phyloP scores from a whole-genome alignment of 2,888 invertebrate genomes.

The Aricia artaxerxes region DNA sequence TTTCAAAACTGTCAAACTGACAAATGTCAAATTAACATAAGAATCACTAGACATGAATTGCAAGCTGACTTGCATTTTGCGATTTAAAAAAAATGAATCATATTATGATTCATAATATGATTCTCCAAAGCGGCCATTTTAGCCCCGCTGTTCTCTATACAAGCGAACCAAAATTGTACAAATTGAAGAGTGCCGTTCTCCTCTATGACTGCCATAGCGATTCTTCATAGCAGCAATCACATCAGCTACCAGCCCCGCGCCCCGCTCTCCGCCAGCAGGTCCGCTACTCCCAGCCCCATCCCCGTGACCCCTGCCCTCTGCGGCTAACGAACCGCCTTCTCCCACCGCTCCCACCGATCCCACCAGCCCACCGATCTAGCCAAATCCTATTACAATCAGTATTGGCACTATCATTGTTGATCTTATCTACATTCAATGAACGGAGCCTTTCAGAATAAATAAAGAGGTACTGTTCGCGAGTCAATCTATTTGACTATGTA shows the following conservation, averaged over 20 bases:
- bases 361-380: background rate
- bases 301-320: background rate
- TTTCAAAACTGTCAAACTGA: too few species aligned
- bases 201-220: background rate
- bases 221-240: background rate
- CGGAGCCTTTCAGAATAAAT: background rate
- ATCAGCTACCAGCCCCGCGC: background rate
- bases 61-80: too few species aligned
- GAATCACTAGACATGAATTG: too few species aligned
- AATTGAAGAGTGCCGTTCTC: background rate
- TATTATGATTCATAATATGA: too few species aligned
- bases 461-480: slow-evolving; percentile 6
- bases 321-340: slow-evolving; percentile 1
- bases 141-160: background rate
- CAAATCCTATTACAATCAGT: slow-evolving; percentile 14
- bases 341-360: background rate
- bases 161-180: background rate
- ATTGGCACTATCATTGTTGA: slow-evolving; percentile 1
- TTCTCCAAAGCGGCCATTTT: too few species aligned
- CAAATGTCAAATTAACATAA: too few species aligned
- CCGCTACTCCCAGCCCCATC: background rate
- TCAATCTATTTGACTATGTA: background rate
- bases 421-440: background rate
- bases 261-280: background rate
- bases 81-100: too few species aligned